phyloP scores from a whole-genome alignment of 1,140 invertebrate genomes.

The Carposina sasakii region DNA sequence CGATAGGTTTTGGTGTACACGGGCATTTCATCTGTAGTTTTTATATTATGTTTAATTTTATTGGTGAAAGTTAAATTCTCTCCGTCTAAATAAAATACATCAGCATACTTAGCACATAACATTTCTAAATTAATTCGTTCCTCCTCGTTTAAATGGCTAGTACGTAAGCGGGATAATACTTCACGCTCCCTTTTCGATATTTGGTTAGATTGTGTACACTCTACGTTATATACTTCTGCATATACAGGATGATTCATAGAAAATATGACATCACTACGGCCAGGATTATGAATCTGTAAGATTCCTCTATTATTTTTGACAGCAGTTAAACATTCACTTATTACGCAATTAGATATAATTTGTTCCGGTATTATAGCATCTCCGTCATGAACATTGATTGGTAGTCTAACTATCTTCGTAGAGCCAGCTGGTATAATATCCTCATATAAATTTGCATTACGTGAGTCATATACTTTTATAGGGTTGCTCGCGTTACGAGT shows the following conservation, averaged over 20 bases:
- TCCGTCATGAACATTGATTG: constrained; percentile 23
- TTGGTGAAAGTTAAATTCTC: too few species aligned
- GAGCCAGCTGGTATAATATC: constrained; percentile 30
- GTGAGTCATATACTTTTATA: constrained; percentile 26
- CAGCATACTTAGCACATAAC: not conserved
- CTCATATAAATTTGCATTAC: constrained; percentile 33
- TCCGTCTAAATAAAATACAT: too few species aligned
- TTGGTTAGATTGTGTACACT: not conserved
- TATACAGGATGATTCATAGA: constrained; percentile 15
- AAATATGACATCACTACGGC: constrained; percentile 29
- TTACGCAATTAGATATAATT: constrained; percentile 20
- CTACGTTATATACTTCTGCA: not conserved
- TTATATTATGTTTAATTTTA: not conserved
- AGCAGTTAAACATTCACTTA: constrained; percentile 19
- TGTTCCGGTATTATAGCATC: constrained; percentile 25
- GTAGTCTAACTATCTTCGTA: constrained; percentile 25
- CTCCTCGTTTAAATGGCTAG: not conserved
- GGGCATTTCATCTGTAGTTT: constrained; percentile 14
- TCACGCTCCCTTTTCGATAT: not conserved
- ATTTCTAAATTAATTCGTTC: not conserved
- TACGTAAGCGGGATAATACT: not conserved
- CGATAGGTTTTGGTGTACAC: constrained; percentile 4
- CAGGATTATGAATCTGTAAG: constrained; percentile 22
- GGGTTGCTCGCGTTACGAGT: constrained; percentile 23
- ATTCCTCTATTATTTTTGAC: constrained; percentile 22